Evolutionary conservation across 2,797 vertebrate species (phyloP).

Genomic region (Pantherophis alleghaniensis): DNA sequence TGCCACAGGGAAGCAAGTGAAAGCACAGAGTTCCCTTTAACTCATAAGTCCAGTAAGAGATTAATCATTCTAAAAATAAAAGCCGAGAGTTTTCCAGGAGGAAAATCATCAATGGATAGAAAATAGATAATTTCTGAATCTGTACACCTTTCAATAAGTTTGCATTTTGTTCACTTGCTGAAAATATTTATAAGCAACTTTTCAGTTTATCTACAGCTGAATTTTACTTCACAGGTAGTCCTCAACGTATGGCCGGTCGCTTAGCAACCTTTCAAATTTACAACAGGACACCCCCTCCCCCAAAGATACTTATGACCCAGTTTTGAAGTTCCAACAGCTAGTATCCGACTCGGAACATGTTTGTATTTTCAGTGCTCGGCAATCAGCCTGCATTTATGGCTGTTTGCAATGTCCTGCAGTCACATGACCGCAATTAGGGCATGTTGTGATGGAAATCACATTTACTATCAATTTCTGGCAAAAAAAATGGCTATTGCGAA

Average conservation of each 20-base stretch:
- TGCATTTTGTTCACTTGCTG: neutral
- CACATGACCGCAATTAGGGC: neutral
- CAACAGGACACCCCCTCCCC: too few relatives aligned
- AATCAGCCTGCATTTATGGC: neutral
- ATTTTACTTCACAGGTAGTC: neutral
- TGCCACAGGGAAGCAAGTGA: neutral
- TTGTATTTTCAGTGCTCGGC: neutral
- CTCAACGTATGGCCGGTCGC: neutral
- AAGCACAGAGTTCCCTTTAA: neutral
- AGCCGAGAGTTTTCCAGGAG: neutral
- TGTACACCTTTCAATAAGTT: neutral
- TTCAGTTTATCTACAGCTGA: neutral
- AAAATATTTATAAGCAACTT: neutral
- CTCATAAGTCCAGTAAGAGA: neutral
- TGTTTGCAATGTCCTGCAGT: neutral
- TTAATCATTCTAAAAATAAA: neutral
- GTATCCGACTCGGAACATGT: neutral
- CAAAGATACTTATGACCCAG: too few relatives aligned
- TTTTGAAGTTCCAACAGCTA: neutral
- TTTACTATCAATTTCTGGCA: neutral
- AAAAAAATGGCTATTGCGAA: neutral
- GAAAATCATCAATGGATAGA: neutral
- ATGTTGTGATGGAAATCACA: neutral
- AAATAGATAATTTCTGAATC: neutral
- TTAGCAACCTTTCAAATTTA: neutral